Evolutionary conservation across 2,797 vertebrate genomes (phyloP).

Genomic region (Clamator glandarius): DNA sequence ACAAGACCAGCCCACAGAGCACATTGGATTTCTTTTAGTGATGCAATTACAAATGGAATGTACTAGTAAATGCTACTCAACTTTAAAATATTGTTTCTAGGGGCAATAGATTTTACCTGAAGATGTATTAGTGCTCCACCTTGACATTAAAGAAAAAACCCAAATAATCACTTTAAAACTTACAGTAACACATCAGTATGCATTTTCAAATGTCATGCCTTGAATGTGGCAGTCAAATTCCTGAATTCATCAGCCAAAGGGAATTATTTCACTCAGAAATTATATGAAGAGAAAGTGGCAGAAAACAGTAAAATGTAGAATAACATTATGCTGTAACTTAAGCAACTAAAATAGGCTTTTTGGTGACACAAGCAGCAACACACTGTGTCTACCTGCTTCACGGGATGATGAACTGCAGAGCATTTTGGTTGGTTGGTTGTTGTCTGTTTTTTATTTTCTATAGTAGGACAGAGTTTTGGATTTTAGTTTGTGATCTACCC

Average conservation of each 20-base stretch:
- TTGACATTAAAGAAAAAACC: neutral
- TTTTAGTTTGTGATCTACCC: neutral
- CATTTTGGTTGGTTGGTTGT: neutral
- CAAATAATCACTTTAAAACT: constrained; percentile 2
- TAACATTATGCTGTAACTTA: neutral
- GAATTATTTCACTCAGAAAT: constrained; percentile 48
- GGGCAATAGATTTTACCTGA: neutral
- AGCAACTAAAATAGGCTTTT: neutral
- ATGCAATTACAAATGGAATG: neutral
- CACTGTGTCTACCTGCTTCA: rapidly evolving
- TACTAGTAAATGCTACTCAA: neutral
- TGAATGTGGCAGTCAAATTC: constrained; percentile 11
- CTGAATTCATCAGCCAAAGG: constrained; percentile 42
- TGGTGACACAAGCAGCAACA: neutral
- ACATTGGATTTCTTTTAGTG: neutral
- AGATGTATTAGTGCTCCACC: constrained; percentile 17
- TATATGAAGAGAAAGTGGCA: neutral
- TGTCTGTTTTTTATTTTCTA: neutral
- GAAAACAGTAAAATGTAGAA: constrained; percentile 16
- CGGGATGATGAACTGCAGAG: neutral
- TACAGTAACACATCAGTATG: constrained; percentile 35
- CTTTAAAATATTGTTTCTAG: constrained; percentile 22
- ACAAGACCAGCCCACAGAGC: neutral
- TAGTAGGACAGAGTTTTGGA: neutral
- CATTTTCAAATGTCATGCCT: constrained; percentile 35